Conservation (phyloP, 2,888 invertebrate species). For the Epicampocera succincta region DNA sequence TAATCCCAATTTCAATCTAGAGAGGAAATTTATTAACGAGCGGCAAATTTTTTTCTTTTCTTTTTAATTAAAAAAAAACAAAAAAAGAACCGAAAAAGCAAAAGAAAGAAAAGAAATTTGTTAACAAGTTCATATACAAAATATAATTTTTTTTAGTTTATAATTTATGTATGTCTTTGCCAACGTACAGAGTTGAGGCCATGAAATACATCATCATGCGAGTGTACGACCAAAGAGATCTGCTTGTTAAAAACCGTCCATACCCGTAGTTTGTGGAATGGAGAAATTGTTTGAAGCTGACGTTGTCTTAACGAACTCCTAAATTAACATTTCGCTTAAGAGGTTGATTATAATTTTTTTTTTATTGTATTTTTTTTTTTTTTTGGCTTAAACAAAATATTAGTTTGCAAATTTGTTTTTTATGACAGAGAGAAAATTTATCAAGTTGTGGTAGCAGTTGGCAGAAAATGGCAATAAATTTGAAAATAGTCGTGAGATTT, state of each 20-base stretch:
- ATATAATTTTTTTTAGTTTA: neutral
- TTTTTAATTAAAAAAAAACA: slow-evolving; percentile 16
- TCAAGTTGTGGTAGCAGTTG: slow-evolving; percentile 32
- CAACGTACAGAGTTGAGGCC: slow-evolving; percentile 45
- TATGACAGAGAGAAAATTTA: slow-evolving; percentile 23
- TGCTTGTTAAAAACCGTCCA: slow-evolving; percentile 2
- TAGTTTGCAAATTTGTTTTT: slow-evolving; percentile 25
- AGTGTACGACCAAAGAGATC: slow-evolving; percentile 4
- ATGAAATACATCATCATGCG: slow-evolving; percentile 57
- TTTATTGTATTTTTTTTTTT: slow-evolving; percentile 14
- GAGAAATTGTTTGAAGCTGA: slow-evolving; percentile 52
- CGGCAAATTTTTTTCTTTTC: too few relatives aligned
- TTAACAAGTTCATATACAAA: slow-evolving; percentile 54
- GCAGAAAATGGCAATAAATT: slow-evolving; percentile 39
- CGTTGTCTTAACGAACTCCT: slow-evolving; percentile 54
- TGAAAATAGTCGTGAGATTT: slow-evolving; percentile 78
- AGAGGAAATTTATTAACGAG: slow-evolving; percentile 3
- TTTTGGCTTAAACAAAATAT: slow-evolving; percentile 32
- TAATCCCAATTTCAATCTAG: too few relatives aligned
- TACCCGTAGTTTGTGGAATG: slow-evolving; percentile 23
- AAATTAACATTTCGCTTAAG: slow-evolving; percentile 58
- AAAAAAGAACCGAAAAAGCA: slow-evolving; percentile 20
- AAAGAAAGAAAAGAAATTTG: slow-evolving; percentile 22
- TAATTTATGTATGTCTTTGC: slow-evolving; percentile 64
- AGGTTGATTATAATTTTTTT: slow-evolving; percentile 28